Base-by-base conservation (phyloP, 2,113 vertebrate genomes). In the Gobius niger region DNA sequence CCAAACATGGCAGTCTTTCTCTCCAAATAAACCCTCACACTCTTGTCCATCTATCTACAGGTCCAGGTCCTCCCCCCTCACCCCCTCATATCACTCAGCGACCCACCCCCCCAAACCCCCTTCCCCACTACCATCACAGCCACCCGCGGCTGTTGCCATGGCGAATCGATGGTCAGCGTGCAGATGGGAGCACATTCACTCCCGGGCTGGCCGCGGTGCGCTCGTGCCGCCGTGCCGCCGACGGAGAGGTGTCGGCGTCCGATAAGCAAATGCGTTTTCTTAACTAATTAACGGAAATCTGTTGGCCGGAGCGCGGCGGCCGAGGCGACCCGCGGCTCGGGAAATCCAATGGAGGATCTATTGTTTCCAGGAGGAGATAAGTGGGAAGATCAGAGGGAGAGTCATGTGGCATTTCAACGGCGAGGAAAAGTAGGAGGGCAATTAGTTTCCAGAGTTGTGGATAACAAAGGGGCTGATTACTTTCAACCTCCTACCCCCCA, bases 241-340 rank as follows among this genome's bases (percentile, higher is more conserved):
- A 86, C 69, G 69, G 81, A 86, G 76, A 76, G 77, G 60, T 77
- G 74, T 75, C 6, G 19, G 52, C 6, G 57, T 86, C 85, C 84
- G 82, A 89, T 83, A 86, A 82, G 83, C 80, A 82, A 85, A 89
- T 87, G 74, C 82, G 85, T 88, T 86, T 84, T 71, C 73, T 79
- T 78, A 67, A 76, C 85, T 86, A 87, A 89, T 91, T 91, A 91
- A 89, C 76, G 82, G 41, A 68, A 84, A 76, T 57, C 79, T 65
- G 40, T 8, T 4, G 56, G 50, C 18, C 73, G 76, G 24, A 49
- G 63, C 72, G 75, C 34, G 76, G 68, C 65, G 71, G 59, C 11
- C 18, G 81, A 86, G 74, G 82, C 66, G 14, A 50, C 47, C 47
- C 63, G 81, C 59, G 63, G 53, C 73, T 49, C 7, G 15, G 11